Conservation (phyloP, 2,888 invertebrate species). For the Dicranocentrus wangi region DNA sequence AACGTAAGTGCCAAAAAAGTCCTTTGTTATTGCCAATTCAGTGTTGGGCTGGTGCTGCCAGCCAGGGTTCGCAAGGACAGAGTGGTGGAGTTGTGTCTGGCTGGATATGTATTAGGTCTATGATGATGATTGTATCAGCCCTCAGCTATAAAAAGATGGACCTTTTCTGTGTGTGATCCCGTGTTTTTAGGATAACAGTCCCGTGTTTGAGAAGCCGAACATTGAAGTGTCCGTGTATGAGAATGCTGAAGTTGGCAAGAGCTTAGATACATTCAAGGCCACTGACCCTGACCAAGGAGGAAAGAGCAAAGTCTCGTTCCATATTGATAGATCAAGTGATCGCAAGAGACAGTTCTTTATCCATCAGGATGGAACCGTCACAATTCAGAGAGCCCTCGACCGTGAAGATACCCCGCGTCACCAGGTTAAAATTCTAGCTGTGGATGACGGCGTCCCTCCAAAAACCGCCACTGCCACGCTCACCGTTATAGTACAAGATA, state of each 20-base stretch:
- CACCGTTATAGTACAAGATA: slow-evolving; percentile 95
- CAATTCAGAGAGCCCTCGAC: slow-evolving; percentile 92
- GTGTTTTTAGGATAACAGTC: slow-evolving; percentile 75
- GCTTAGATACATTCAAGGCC: slow-evolving; percentile 93
- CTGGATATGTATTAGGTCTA: too few species aligned
- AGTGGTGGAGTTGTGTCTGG: too few species aligned
- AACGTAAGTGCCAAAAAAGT: slow-evolving; percentile 57
- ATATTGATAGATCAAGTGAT: slow-evolving; percentile 93
- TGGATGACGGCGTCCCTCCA: slow-evolving; percentile 90
- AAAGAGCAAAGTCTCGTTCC: slow-evolving; percentile 88
- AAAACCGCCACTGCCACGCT: slow-evolving; percentile 94
- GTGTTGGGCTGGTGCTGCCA: background rate
- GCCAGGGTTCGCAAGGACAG: too few species aligned
- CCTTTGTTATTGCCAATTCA: background rate
- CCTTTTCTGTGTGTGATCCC: background rate
- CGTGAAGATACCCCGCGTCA: slow-evolving; percentile 95
- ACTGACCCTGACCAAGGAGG: slow-evolving; percentile 97
- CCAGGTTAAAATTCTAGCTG: slow-evolving; percentile 96
- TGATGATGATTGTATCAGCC: too few species aligned
- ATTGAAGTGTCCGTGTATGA: slow-evolving; percentile 94
- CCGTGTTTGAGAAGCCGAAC: slow-evolving; percentile 93
- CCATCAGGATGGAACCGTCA: slow-evolving; percentile 94
- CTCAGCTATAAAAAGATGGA: too few species aligned
- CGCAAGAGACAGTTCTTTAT: slow-evolving; percentile 94
- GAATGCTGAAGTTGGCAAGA: slow-evolving; percentile 92